A percentile compares a stretch with the other conserved stretches of the same genome.
These are phyloP conservation scores for Charaxes varanes DNA, from an alignment of 1,140 invertebrate genomes.

Conservation along the genomic window DNA sequence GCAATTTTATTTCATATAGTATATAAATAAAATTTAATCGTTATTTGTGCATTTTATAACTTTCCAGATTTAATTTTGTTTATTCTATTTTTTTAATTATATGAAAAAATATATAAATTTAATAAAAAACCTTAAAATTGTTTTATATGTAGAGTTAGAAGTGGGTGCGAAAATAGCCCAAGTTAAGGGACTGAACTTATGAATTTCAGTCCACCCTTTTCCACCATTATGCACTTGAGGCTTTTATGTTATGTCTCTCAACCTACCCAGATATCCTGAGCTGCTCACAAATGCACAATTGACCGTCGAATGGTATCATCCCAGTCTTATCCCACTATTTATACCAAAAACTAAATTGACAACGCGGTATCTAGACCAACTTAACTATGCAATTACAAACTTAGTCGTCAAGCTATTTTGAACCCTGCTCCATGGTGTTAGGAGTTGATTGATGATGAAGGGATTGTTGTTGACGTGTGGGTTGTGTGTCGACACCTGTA, in stretches of 20 bases:
- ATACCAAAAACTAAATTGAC: constrained; percentile 35
- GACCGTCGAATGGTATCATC: constrained; percentile 35
- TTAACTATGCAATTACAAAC: constrained; percentile 2
- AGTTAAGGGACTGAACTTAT: no score
- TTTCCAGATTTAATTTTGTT: no score
- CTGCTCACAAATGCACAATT: constrained; percentile 15
- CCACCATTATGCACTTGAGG: no score
- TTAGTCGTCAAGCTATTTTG: constrained; percentile 1
- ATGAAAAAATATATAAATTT: no score
- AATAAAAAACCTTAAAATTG: no score
- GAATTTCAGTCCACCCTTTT: no score
- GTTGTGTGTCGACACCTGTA: constrained; percentile 21
- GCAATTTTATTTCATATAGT: constrained; percentile 7
- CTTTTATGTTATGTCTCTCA: not conserved
- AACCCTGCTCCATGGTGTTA: constrained; percentile 10
- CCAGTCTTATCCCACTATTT: constrained; percentile 32
- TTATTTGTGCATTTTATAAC: no score
- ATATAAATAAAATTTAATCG: no score
- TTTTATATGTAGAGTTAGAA: no score
- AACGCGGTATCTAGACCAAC: constrained; percentile 23
- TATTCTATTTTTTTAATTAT: no score
- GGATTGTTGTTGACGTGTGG: not conserved
- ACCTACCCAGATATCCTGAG: constrained; percentile 3
- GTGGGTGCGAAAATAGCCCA: no score
- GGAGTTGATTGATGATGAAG: not conserved